Conservation (phyloP, 1,140 invertebrate genomes). For the Megalopta genalis region DNA sequence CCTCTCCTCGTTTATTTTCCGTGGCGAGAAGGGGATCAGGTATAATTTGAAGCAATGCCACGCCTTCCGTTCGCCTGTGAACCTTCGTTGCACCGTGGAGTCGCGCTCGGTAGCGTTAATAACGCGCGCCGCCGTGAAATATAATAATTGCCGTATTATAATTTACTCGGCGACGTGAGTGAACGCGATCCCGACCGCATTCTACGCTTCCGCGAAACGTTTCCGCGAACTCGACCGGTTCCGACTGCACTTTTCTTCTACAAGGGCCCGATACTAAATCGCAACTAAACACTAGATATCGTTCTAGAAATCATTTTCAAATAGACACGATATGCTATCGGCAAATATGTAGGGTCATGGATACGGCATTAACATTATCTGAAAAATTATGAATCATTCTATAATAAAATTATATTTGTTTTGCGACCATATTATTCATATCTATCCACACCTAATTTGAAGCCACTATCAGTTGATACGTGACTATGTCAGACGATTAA, state of each 20-base stretch:
- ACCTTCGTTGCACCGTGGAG: slow-evolving; percentile 5
- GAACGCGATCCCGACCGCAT: not conserved
- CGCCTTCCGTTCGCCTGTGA: slow-evolving; percentile 54
- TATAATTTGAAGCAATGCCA: slow-evolving; percentile 69
- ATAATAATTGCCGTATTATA: slow-evolving; percentile 64
- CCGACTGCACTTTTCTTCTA: not conserved
- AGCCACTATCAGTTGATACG: too few relatives aligned
- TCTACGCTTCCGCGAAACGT: not conserved
- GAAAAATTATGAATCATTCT: too few relatives aligned
- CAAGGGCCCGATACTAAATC: too few relatives aligned
- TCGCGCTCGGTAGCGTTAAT: slow-evolving; percentile 58
- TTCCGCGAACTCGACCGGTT: slow-evolving; percentile 3
- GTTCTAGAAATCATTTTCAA: too few relatives aligned
- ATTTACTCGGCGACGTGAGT: slow-evolving; percentile 44
- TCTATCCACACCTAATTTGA: too few relatives aligned
- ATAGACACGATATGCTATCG: too few relatives aligned
- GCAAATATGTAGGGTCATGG: too few relatives aligned
- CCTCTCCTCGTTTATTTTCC: slow-evolving; percentile 55
- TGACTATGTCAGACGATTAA: too few relatives aligned
- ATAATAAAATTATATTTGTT: too few relatives aligned
- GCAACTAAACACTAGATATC: too few relatives aligned
- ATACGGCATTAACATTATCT: too few relatives aligned
- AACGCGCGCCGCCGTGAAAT: slow-evolving; percentile 53
- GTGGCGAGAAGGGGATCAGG: slow-evolving; percentile 42
- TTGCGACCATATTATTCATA: too few relatives aligned